A percentile compares a stretch with the other conserved stretches of the same genome.
phyloP scores from a whole-genome alignment of 1,140 invertebrate genomes.

The Drosophila chauvacae region DNA sequence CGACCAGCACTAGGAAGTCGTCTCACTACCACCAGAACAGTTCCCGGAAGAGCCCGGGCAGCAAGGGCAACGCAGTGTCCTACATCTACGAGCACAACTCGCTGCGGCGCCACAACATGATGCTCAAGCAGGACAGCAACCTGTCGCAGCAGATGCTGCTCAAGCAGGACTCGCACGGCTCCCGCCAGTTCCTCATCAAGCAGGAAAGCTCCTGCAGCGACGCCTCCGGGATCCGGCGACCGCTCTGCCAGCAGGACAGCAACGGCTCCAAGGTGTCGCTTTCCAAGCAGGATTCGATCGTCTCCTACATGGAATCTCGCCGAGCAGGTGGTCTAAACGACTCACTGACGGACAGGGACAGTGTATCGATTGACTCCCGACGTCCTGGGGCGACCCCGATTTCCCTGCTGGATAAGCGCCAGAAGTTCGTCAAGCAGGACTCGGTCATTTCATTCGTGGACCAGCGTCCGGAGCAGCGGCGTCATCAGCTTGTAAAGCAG shows the following conservation, averaged over 20 bases:
- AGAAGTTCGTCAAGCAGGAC: conserved; percentile 84
- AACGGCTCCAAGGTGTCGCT: conserved; percentile 80
- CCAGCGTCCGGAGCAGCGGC: conserved; percentile 76
- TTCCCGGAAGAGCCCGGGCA: conserved; percentile 88
- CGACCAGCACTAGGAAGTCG: conserved; percentile 92
- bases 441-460: conserved; percentile 84
- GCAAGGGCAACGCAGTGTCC: conserved; percentile 89
- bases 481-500: conserved; percentile 82
- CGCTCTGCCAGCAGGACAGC: conserved; percentile 83
- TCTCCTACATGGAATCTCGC: conserved; percentile 81
- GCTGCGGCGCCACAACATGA: conserved; percentile 75
- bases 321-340: conserved; percentile 55
- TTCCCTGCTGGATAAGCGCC: conserved; percentile 70
- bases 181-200: conserved; percentile 81
- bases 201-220: conserved; percentile 83
- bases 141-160: conserved; percentile 83
- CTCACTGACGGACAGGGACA: conserved; percentile 64
- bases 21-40: conserved; percentile 91
- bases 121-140: conserved; percentile 84
- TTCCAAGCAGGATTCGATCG: conserved; percentile 82
- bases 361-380: conserved; percentile 71
- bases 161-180: conserved; percentile 84
- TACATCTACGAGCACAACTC: conserved; percentile 88
- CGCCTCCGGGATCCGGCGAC: conserved; percentile 71
- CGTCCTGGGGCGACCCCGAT: conserved; percentile 47